Evolutionary conservation across 2,888 invertebrate species (phyloP), one percentile per base, ranked within the genome.

Genomic region (Drosophila kuntzei): DNA sequence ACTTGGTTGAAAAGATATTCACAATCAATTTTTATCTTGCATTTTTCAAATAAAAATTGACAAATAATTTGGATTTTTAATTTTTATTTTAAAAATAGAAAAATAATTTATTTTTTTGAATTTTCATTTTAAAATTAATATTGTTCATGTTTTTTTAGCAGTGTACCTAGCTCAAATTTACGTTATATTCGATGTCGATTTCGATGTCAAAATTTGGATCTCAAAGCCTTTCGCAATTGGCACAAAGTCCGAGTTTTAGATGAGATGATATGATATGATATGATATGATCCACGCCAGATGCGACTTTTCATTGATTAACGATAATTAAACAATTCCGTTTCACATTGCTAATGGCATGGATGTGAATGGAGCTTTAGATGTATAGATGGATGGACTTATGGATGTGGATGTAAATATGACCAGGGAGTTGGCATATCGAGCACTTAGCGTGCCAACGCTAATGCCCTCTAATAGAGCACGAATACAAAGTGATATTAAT

Each of bases 381-480:
- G 12, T 18, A 18, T 41, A 16, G 32, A 49, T 44, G 11, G 14
- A 53, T 46, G 37, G 29, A 20, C 39, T n/a, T 57, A 2, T 50
- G 32, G n/a, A 39, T 59, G 6, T 22, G 53, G 61, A 32, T 47
- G 8, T n/a, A 37, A 27, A 9, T 57, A 11, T 18, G 47, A 39
- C 20, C 27, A 55, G 64, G 43, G 44, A 66, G 71, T 50, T 75
- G 59, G 46, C 44, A 75, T 66, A 54, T 71, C 61, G 61, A 65
- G 49, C 85, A 85, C 77, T 82, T 82, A 85, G 76, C 82, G 65
- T 39, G 37, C 20, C 22, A 64, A 44, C 66, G 86, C 75, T 85
- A 82, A 82, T 82, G 80, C 72, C 67, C 72, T 73, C 76, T 80
- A 81, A 80, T 80, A 76, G 65, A 75, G 71, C 64, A 75, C 65